Evolutionary conservation across 2,113 vertebrate genomes (phyloP), one percentile per base, ranked within the genome.

Genomic region (Myotis davidii): DNA sequence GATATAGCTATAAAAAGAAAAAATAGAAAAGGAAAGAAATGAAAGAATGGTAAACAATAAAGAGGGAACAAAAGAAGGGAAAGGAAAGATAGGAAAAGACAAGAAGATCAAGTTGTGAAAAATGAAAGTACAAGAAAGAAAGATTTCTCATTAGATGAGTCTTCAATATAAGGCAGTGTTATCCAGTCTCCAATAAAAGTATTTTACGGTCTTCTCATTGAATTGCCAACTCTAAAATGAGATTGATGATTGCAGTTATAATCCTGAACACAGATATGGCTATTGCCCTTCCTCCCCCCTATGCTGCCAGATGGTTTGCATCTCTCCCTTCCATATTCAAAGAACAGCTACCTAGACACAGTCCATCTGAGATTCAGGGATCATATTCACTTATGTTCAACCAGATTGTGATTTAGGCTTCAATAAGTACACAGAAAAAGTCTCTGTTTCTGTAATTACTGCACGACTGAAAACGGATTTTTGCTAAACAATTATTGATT

Each of bases 1-100:
- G 32, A 97, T 48, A 5, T 97, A 98, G 2, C 98, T 98, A 0
- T 27, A 90, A 88, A 88, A 64, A 88, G 73, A 54, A 52, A 77
- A 81, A 74, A 10, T 10, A n/a, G 18, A 50, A 29, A 88, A 48
- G 9, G 29, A 27, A 54, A 37, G 45, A 50, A 67, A 39, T 32
- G 32, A 48, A 39, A 3, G 10, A 69, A 78, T 11, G 27, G 11
- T 27, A 72, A 83, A 29, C 21, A 69, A 54, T 14, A 37, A 4
- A 34, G 10, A 3, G 1, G 76, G 27, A 23, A 34, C 32, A 56
- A 21, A 1, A 21, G 37, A 59, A 59, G 39, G 17, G 23, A 54
- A 76, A 29, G 10, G 34, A 56, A 90, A 64, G n/a, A 90, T 1
- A 54, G 18, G 16, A 42, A 84, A 45, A 54, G 67, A 42, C 1